These are phyloP conservation scores for Onychomys arenicola DNA, from an alignment of 2,797 vertebrate genomes.

Conservation along the genomic window DNA sequence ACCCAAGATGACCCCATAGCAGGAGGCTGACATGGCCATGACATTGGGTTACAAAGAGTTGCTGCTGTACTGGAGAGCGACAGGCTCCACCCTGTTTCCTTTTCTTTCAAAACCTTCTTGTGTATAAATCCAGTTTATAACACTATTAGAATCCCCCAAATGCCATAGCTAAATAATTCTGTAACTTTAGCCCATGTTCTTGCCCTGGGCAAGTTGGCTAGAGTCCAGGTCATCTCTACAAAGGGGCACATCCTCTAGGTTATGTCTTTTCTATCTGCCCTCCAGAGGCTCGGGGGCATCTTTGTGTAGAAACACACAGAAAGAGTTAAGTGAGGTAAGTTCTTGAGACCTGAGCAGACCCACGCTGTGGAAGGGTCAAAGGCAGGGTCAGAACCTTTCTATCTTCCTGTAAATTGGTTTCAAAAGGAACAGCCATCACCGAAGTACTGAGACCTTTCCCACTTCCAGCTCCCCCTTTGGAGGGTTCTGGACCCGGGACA, in stretches of 20 bases:
- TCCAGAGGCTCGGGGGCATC: not conserved
- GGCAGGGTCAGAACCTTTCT: slow-evolving; percentile 80
- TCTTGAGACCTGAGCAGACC: slow-evolving; percentile 77
- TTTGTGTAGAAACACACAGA: slow-evolving; percentile 45
- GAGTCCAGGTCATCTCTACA: not conserved
- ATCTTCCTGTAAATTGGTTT: slow-evolving; percentile 86
- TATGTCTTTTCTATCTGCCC: not conserved
- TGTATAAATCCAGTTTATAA: not conserved
- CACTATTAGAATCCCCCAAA: not conserved
- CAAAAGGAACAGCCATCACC: slow-evolving; percentile 86
- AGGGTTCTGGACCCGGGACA: slow-evolving; percentile 78
- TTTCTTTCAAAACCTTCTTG: not conserved
- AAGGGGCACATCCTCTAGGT: not conserved
- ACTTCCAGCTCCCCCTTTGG: slow-evolving; percentile 85
- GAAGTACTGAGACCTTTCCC: slow-evolving; percentile 83
- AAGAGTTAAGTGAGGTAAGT: slow-evolving; percentile 85
- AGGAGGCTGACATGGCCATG: not conserved
- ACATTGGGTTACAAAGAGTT: not conserved
- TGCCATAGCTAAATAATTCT: not conserved
- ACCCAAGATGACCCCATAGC: not conserved
- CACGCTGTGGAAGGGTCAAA: slow-evolving; percentile 83
- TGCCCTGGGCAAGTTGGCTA: not conserved
- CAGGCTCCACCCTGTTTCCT: not conserved
- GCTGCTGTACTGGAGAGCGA: not conserved
- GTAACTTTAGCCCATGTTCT: not conserved